phyloP scores from a whole-genome alignment of 2,888 invertebrate species.

The Scaptodrosophila latifasciaeformis region DNA sequence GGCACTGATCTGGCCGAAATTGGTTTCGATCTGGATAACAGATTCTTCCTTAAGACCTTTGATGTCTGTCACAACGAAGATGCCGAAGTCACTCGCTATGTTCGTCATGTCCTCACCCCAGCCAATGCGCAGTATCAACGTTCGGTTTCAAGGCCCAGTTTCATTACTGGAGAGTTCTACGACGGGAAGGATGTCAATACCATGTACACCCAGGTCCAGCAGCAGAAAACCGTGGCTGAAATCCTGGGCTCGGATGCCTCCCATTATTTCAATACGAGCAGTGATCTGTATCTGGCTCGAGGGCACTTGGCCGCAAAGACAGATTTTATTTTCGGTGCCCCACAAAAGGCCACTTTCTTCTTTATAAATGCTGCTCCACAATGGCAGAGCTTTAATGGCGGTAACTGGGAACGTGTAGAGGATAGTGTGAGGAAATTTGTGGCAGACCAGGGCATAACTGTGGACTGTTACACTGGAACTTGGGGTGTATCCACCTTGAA shows the following conservation, averaged over 20 bases:
- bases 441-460: slow-evolving; percentile 59
- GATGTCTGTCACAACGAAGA: slow-evolving; percentile 74
- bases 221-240: slow-evolving; percentile 69
- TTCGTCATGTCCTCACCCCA: slow-evolving; percentile 72
- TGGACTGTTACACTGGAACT: slow-evolving; percentile 78
- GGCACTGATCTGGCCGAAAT: slow-evolving; percentile 70
- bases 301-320: slow-evolving; percentile 77
- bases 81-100: slow-evolving; percentile 72
- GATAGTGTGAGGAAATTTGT: slow-evolving; percentile 75
- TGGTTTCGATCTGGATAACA: slow-evolving; percentile 65
- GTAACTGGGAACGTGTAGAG: slow-evolving; percentile 79
- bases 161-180: slow-evolving; percentile 71
- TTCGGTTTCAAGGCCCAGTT: slow-evolving; percentile 70
- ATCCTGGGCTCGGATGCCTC: slow-evolving; percentile 70
- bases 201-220: slow-evolving; percentile 70
- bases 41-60: slow-evolving; percentile 69
- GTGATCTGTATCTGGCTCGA: slow-evolving; percentile 72
- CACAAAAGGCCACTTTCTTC: slow-evolving; percentile 77
- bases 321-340: slow-evolving; percentile 76
- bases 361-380: slow-evolving; percentile 78
- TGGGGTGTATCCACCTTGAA: slow-evolving; percentile 77
- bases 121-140: slow-evolving; percentile 74
- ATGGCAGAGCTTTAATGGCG: slow-evolving; percentile 78
- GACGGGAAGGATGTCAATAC: slow-evolving; percentile 63
- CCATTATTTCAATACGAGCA: slow-evolving; percentile 53